Evolutionary conservation across 2,888 invertebrate species (phyloP).

Genomic region (Tipula vernalis): DNA sequence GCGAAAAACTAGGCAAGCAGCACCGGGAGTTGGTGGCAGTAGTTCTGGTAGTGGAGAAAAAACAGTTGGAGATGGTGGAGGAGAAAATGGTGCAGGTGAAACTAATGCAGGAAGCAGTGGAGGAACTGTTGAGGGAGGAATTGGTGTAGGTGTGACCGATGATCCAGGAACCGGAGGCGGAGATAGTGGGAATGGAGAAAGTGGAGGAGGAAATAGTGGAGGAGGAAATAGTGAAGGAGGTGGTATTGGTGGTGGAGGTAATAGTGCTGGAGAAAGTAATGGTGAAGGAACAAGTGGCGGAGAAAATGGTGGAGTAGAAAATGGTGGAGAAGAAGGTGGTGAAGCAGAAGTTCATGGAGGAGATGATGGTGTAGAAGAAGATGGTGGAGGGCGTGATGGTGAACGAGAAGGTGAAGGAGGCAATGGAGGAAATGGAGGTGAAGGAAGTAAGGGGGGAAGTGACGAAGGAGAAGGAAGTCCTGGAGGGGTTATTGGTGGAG

Average conservation of each 20-base stretch:
- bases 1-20: not conserved
- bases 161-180: constrained; percentile 4
- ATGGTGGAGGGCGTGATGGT: not conserved
- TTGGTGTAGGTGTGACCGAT: not conserved
- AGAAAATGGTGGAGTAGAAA: not conserved
- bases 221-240: constrained; percentile 1
- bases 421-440: constrained; percentile 6
- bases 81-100: not conserved
- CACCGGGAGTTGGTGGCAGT: no score
- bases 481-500: not conserved
- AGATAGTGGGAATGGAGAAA: not conserved
- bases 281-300: constrained; percentile 9
- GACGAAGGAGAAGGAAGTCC: not conserved
- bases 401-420: not conserved
- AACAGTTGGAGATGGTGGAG: not conserved
- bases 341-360: not conserved
- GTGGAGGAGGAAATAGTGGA: not conserved
- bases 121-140: no score
- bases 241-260: not conserved
- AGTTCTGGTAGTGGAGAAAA: not conserved
- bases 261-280: not conserved
- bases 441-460: constrained; percentile 6
- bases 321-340: constrained; percentile 6
- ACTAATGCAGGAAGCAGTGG: not conserved
- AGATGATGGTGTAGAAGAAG: not conserved